Conservation (phyloP, 2,797 vertebrate genomes). For the Liparis tanakae region DNA sequence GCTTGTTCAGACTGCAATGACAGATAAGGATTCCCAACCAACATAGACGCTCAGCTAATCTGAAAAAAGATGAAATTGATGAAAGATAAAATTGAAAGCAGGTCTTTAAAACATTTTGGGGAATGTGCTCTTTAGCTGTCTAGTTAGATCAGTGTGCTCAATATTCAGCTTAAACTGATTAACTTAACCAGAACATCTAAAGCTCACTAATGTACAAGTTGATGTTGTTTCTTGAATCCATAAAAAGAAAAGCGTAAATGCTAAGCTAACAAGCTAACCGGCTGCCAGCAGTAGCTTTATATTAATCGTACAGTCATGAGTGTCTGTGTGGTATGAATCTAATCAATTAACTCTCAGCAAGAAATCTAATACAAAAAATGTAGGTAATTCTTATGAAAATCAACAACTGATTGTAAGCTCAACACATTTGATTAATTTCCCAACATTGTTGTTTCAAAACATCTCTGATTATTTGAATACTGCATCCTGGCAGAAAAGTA, state of each 20-base stretch:
- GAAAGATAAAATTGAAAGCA: too few relatives aligned
- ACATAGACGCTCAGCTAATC: neutral
- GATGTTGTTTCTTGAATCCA: too few relatives aligned
- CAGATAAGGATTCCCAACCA: neutral
- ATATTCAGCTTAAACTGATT: neutral
- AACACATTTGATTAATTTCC: neutral
- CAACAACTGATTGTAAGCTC: neutral
- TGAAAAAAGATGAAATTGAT: neutral
- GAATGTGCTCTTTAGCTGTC: neutral
- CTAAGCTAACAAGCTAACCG: neutral
- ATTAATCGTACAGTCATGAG: neutral
- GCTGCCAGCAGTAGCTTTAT: neutral
- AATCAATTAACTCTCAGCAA: too few relatives aligned
- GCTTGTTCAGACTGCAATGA: conserved; percentile 14
- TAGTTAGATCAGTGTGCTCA: neutral
- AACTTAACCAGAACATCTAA: neutral
- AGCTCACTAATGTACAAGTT: neutral
- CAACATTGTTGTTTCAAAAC: neutral
- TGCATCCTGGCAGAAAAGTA: neutral
- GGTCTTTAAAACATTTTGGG: neutral
- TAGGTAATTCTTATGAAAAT: neutral
- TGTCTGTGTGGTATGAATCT: neutral
- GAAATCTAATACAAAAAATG: neutral
- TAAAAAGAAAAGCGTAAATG: neutral
- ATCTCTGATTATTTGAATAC: neutral